Conservation (phyloP, 2,888 invertebrate genomes). For the Nomada flava region DNA sequence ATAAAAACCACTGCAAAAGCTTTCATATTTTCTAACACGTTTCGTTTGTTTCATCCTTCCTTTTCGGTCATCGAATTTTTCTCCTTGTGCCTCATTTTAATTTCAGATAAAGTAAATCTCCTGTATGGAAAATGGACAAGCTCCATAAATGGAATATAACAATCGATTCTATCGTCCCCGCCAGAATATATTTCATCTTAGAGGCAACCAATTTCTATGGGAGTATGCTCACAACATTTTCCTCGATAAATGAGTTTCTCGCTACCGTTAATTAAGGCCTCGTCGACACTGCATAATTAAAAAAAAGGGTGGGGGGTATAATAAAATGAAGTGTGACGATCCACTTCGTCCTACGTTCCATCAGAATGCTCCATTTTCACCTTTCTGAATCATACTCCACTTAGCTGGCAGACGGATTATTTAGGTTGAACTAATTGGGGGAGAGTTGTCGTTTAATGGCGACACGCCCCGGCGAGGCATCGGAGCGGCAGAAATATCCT, state of each 20-base stretch:
- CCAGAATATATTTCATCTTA: background rate
- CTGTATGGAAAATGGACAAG: conserved; percentile 7
- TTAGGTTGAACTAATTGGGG: conserved; percentile 52
- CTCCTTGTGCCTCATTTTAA: background rate
- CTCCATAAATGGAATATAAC: background rate
- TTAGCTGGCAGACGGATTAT: conserved; percentile 53
- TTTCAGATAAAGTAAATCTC: conserved; percentile 1
- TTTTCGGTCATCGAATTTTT: conserved; percentile 11
- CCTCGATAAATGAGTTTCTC: no score
- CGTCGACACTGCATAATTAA: background rate
- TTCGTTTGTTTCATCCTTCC: background rate
- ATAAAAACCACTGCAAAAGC: background rate
- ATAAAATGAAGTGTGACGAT: background rate
- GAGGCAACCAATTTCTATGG: background rate
- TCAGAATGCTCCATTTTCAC: conserved; percentile 11
- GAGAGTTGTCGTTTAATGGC: conserved; percentile 39
- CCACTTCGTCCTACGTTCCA: background rate
- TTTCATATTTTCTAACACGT: conserved; percentile 13
- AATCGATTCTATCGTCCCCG: conserved; percentile 18
- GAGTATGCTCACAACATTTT: no score
- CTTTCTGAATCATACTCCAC: conserved; percentile 22
- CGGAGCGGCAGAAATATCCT: conserved; percentile 5
- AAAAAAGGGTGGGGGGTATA: no score
- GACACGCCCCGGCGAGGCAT: background rate
- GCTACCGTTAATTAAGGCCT: no score